A percentile compares a stretch with the other conserved stretches of the same genome.
These are phyloP conservation scores for Shargacucullia verbasci DNA, from an alignment of 2,888 invertebrate genomes.

Conservation along the genomic window DNA sequence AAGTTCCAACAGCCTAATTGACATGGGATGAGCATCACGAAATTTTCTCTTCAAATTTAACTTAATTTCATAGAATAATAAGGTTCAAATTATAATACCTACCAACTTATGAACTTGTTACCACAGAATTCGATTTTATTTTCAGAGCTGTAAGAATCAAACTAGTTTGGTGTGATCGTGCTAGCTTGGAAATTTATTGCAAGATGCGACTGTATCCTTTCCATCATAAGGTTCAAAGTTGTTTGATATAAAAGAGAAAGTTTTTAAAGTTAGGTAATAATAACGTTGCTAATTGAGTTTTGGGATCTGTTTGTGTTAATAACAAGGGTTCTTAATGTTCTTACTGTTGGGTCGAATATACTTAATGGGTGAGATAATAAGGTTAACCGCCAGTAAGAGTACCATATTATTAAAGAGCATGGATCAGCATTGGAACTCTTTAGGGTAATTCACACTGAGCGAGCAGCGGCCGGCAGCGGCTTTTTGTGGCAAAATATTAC, in stretches of 20 bases:
- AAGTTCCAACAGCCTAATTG: constrained; percentile 11
- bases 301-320: constrained; percentile 15
- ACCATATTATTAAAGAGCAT: not conserved
- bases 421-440: no score
- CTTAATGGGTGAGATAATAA: constrained; percentile 6
- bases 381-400: not conserved
- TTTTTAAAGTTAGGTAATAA: constrained; percentile 18
- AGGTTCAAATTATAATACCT: constrained; percentile 20
- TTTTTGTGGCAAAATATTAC: no score
- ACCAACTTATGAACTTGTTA: not conserved
- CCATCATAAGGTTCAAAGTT: constrained; percentile 6
- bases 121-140: constrained; percentile 20
- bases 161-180: constrained; percentile 4
- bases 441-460: no score
- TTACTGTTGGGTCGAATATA: constrained; percentile 6
- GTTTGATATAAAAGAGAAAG: not conserved
- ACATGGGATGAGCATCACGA: not conserved
- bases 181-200: not conserved
- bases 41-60: constrained; percentile 3
- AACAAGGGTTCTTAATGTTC: constrained; percentile 23
- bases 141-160: constrained; percentile 23
- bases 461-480: no score
- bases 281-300: constrained; percentile 27
- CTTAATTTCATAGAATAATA: not conserved
- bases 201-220: constrained; percentile 13